A percentile compares a stretch with the other conserved stretches of the same genome.
phyloP scores from a whole-genome alignment of 1,140 invertebrate genomes.

The Hermetia illucens region DNA sequence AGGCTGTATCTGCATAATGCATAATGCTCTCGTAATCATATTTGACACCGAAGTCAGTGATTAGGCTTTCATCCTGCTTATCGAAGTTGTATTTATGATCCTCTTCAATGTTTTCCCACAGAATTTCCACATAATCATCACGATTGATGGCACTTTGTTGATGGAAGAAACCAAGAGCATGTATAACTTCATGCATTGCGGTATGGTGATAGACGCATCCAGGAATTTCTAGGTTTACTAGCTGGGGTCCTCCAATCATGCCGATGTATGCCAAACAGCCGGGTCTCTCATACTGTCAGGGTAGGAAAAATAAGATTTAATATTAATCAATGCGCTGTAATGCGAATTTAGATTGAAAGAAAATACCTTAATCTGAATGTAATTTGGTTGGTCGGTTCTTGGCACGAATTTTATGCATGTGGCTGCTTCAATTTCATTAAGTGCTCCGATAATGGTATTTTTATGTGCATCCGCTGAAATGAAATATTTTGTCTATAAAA shows the following conservation, averaged over 20 bases:
- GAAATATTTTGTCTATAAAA: too few species aligned
- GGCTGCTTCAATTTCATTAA: too few species aligned
- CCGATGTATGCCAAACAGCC: slow-evolving; percentile 40
- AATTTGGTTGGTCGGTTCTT: too few species aligned
- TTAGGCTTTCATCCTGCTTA: slow-evolving; percentile 32
- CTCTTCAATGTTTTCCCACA: slow-evolving; percentile 38
- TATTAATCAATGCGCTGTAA: too few species aligned
- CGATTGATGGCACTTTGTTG: slow-evolving; percentile 45
- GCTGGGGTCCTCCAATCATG: slow-evolving; percentile 32
- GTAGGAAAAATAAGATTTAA: too few species aligned
- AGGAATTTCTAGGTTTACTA: slow-evolving; percentile 33
- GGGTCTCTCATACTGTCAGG: too few species aligned
- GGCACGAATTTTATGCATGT: too few species aligned
- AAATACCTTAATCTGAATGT: too few species aligned
- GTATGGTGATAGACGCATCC: slow-evolving; percentile 39
- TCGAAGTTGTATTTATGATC: slow-evolving; percentile 37
- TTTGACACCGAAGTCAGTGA: slow-evolving; percentile 33
- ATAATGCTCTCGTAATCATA: slow-evolving; percentile 61
- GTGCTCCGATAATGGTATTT: too few species aligned
- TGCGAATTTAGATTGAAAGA: too few species aligned
- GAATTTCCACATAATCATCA: slow-evolving; percentile 40
- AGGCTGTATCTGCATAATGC: slow-evolving; percentile 60
- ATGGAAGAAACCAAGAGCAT: slow-evolving; percentile 43
- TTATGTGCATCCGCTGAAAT: too few species aligned
- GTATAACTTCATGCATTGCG: slow-evolving; percentile 53